Evolutionary conservation across 1,140 invertebrate species (phyloP), one percentile per base, ranked within the genome.

Genomic region (Eciton burchellii): DNA sequence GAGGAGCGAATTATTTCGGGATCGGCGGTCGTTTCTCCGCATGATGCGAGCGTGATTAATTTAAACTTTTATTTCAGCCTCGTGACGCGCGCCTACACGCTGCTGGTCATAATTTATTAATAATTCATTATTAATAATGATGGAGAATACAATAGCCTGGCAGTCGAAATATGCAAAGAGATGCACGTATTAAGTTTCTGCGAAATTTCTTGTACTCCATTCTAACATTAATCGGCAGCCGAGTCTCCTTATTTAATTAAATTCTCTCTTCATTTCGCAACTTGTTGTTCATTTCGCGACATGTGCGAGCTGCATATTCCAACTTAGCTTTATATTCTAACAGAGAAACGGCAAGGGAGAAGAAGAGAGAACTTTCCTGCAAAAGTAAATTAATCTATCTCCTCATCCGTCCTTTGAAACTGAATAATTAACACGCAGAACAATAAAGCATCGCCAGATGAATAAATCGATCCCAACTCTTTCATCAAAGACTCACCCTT

Each of bases 101-200:
- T 6, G 35, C 35, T 35, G 2, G n/a, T 9, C n/a, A 19, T 5
- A 54, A 6, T 19, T 54, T n/a, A 54, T 54, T 54, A 54, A 54
- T 54, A 54, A 54, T 54, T n/a, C n/a, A 54, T 54, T 54, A 54
- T 54, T 19, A n/a, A n/a, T n/a, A n/a, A n/a, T n/a, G n/a, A n/a
- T 54, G 52, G 16, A 54, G 3, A 2, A 21, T 54, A 52, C 19
- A 54, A n/a, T 19, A 21, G 52, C 19, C 52, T 54, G 19, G 19
- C 19, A 54, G n/a, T n/a, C n/a, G n/a, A n/a, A n/a, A n/a, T n/a
- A n/a, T n/a, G n/a, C n/a, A n/a, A n/a, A n/a, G n/a, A n/a, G n/a
- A n/a, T n/a, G n/a, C n/a, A n/a, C n/a, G n/a, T n/a, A n/a, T n/a
- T n/a, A n/a, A n/a, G n/a, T n/a, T n/a, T n/a, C n/a, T n/a, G n/a